Evolutionary conservation across 2,797 vertebrate genomes (phyloP), one percentile per base, ranked within the genome.

Genomic region (Bovichtus variegatus): DNA sequence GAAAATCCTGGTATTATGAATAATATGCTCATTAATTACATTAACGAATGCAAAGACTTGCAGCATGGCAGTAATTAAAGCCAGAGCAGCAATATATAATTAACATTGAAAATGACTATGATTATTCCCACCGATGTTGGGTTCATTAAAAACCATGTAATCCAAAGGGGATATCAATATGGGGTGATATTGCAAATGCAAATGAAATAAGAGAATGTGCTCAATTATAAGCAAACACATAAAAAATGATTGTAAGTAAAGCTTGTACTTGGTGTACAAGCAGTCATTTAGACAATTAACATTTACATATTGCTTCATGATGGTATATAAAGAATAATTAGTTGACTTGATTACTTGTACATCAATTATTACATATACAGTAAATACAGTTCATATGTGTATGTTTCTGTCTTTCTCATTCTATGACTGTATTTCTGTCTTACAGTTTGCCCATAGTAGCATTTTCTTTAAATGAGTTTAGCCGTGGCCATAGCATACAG

Each of bases 101-200:
- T 84, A 89, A 87, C 81, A 83, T 82, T 70, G 76, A 84, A 91
- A 91, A 88, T 79, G n/a, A 80, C 79, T 71, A 1, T 90, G 89
- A 93, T 92, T 91, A 90, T 82, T 85, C 76, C 77, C 71, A 59
- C 31, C 44, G 53, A 82, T 84, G 79, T 53, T 44, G 77, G 86
- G 67, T 87, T 93, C 80, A 92, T 94, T 93, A 90, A 87, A 85
- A 82, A 53, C 4, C 73, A 40, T 87, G 85, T 92, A 91, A 90
- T 92, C 86, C 82, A 63, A 71, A 49, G 80, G 77, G 74, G 65
- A 86, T 78, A 81, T 89, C 86, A 91, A 78, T 75, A 75, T 59
- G 57, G 27, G 72, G 50, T 38, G 51, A 78, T 86, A 81, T 64
- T 90, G 74, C 74, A 70, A 64, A 85, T 85, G 79, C 64, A 83